Evolutionary conservation across 2,888 invertebrate genomes (phyloP), one percentile per base, ranked within the genome.

Genomic region (Drosophila prolongata): DNA sequence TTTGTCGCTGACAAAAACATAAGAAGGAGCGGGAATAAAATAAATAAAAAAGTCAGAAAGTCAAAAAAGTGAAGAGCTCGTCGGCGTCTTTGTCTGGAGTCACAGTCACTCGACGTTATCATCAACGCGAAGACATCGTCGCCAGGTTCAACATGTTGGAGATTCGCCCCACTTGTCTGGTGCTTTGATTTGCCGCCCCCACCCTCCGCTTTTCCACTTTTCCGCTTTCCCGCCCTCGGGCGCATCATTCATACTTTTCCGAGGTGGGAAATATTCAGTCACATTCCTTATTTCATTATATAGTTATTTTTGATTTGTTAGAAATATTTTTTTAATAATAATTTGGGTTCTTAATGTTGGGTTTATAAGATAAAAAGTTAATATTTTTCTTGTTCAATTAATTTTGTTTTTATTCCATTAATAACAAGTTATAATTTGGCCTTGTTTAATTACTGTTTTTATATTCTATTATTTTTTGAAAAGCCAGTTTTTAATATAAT

Each of bases 1-100:
- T 82, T 82, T 82, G 73, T 68, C 74, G 66, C 72, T 65, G 65
- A 14, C 53, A 44, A 52, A 59, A 59, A 40, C 8, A 10, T 9
- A 9, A 24, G 24, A 30, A 19, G 30, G 40, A 38, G n/a, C 10
- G 10, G 3, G 38, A 62, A 52, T 52, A 62, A 65, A 65, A 65
- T 64, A 62, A 62, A 62, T 53, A 46, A 40, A 53, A 40, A 53
- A 24, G 24, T 24, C 24, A 24, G 24, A 46, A 62, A 62, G 64
- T 64, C 65, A 66, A 64, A 54, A 64, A 66, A 35, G 65, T 54
- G 53, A 46, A 44, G 64, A 46, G 46, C 43, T 34, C 30, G 50
- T 34, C 30, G 50, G 6, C 64, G 10, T 30, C 65, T 40, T 65
- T 62, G 71, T 55, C 55, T 65, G 65, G 10, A 40, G 65, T 35